Evolutionary conservation across 35 echinoderm and acorn worm genomes (phyloP).

Genomic region (Ophioderma brevispina): DNA sequence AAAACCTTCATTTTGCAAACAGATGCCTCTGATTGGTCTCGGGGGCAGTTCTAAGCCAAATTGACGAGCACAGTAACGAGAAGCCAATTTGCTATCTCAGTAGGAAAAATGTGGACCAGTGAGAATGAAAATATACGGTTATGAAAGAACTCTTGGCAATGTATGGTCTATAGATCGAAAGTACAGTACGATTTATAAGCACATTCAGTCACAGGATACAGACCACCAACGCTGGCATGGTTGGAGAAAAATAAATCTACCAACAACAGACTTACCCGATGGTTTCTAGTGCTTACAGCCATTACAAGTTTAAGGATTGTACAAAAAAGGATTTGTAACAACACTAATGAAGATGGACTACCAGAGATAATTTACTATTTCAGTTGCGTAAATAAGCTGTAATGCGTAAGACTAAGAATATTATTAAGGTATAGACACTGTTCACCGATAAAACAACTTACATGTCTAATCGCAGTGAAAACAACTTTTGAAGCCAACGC

Average conservation of each 20-base stretch:
- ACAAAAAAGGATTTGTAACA: background rate
- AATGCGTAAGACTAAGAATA: no score
- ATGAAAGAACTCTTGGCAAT: background rate
- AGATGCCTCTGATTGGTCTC: constrained; percentile 21
- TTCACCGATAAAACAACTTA: no score
- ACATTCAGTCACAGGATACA: background rate
- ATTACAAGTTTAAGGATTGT: background rate
- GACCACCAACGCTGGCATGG: background rate
- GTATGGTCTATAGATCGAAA: background rate
- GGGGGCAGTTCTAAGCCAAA: constrained; percentile 34
- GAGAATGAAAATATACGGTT: background rate
- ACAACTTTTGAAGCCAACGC: no score
- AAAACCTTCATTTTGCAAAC: constrained; percentile 36
- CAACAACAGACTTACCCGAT: background rate
- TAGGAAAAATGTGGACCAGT: background rate
- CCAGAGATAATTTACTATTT: no score
- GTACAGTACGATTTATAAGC: background rate
- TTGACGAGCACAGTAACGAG: background rate
- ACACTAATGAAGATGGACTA: background rate
- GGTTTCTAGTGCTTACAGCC: background rate
- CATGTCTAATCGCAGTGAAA: no score
- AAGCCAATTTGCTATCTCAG: background rate
- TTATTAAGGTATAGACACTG: no score
- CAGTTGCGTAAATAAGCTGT: no score
- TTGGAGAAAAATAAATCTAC: background rate